Base-by-base conservation (phyloP, 2,888 invertebrate genomes). In the Caenorhabditis macrosperma region DNA sequence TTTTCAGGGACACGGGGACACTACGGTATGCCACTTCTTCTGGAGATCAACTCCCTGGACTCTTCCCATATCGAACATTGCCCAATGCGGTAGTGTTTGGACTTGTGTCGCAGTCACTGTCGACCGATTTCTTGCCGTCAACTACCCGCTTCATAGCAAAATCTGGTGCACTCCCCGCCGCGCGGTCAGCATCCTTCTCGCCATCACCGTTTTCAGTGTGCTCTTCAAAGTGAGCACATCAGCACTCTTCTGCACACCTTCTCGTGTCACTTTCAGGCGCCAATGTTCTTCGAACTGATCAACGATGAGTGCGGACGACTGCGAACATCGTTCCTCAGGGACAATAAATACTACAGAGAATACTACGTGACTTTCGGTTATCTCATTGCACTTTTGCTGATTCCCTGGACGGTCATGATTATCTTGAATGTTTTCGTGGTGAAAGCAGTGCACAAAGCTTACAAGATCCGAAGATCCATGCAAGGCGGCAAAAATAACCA, bases 31-130 rank as follows among this genome's bases (percentile, higher is more conserved):
- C 44, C 85, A 87, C 9, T 88, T 89, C 72, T 89, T 89, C 82
- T 89, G 89, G 89, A 67, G 81, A 22, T 81, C 87, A 5, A 85
- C 89, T 5, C 83, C 88, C 24, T 84, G 85, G 52, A 83, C 87
- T 0, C 85, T 85, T 44, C 89, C 89, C 0, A 75, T 89, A 0
- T 89, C 89, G 1, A 78, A 88, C 35, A 86, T 88, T 24, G 88
- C 81, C 15, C 82, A 85, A 64, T 80, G 82, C 15, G 87, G 87
- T n/a, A 86, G 86, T 52, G 89, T 89, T 41, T 89, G 88, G 88
- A 89, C 89, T 20, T 89, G 89, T 57, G 89, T 89, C 1, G 88
- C 89, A 0, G 88, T 89, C 0, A 89, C 89, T 0, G 87, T 89
- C 9, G 89, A 89, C 57, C 87, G 89, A 1, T 88, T 87, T 46